These are phyloP conservation scores for Agelas oroides DNA, from an alignment of 37 sponge, comb jelly and placozoan species.

Conservation along the genomic window DNA sequence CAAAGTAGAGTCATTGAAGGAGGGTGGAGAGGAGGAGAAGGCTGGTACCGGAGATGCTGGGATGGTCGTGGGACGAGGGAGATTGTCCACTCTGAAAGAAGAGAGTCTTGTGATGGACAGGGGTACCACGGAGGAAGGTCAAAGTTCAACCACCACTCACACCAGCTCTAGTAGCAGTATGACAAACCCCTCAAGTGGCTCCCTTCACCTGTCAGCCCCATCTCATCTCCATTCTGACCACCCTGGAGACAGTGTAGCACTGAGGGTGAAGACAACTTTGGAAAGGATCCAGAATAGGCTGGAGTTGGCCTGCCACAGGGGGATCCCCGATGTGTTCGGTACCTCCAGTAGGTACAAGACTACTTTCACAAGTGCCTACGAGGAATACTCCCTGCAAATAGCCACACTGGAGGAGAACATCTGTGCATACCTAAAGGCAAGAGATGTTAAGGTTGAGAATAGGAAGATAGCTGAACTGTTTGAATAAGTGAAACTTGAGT, in stretches of 20 bases:
- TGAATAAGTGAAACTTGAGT: no score
- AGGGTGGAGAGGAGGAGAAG: neutral
- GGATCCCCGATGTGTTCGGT: slow-evolving; percentile 42
- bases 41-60: neutral
- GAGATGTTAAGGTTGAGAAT: no score
- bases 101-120: slow-evolving; percentile 13
- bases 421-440: slow-evolving; percentile 59
- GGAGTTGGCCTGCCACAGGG: neutral
- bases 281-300: slow-evolving; percentile 2
- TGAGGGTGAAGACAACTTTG: slow-evolving; percentile 6
- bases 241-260: slow-evolving; percentile 40
- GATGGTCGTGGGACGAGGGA: no score
- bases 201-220: neutral
- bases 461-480: no score
- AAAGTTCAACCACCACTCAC: neutral
- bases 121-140: no score
- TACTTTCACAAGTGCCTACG: slow-evolving; percentile 25
- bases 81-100: slow-evolving; percentile 25
- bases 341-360: slow-evolving; percentile 3
- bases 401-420: slow-evolving; percentile 51
- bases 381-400: slow-evolving; percentile 18
- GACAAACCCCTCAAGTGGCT: neutral
- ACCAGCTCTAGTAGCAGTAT: neutral
- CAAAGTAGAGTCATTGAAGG: neutral
- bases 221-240: slow-evolving; percentile 4